Percentiles rank a stretch among this genome's conserved stretches.
phyloP scores from a whole-genome alignment of 2,113 vertebrate species.

The Tragelaphus strepsiceros region DNA sequence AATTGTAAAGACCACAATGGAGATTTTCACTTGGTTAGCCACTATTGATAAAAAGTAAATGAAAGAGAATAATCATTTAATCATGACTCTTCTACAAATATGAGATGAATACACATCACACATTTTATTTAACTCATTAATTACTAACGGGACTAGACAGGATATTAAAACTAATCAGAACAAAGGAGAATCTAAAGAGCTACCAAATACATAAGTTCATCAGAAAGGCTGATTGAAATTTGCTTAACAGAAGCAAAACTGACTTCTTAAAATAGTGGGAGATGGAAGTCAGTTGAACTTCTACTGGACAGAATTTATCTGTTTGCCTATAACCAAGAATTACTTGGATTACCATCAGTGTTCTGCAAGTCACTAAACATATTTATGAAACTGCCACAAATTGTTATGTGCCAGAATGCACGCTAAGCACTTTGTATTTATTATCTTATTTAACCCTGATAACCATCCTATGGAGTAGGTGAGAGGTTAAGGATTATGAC shows the following conservation, averaged over 20 bases:
- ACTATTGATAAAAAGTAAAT: neutral
- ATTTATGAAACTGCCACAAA: neutral
- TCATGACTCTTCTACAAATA: neutral
- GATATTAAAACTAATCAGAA: neutral
- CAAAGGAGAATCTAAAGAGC: neutral
- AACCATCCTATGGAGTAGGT: neutral
- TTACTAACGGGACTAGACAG: neutral
- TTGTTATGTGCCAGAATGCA: neutral
- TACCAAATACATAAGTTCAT: neutral
- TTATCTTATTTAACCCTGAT: neutral
- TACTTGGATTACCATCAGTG: neutral
- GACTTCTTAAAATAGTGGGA: neutral
- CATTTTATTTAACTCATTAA: slow-evolving; percentile 7
- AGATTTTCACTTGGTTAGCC: neutral
- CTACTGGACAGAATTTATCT: neutral
- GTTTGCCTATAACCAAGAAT: neutral
- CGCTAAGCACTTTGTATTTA: neutral
- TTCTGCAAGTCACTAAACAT: neutral
- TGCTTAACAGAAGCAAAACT: neutral
- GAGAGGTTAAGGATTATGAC: neutral
- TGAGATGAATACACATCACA: neutral
- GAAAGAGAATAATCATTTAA: neutral
- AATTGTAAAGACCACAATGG: neutral
- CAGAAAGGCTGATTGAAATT: neutral
- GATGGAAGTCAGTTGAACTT: neutral